Conservation (phyloP, 2,888 invertebrate genomes). For the Cryptus viduatorius region DNA sequence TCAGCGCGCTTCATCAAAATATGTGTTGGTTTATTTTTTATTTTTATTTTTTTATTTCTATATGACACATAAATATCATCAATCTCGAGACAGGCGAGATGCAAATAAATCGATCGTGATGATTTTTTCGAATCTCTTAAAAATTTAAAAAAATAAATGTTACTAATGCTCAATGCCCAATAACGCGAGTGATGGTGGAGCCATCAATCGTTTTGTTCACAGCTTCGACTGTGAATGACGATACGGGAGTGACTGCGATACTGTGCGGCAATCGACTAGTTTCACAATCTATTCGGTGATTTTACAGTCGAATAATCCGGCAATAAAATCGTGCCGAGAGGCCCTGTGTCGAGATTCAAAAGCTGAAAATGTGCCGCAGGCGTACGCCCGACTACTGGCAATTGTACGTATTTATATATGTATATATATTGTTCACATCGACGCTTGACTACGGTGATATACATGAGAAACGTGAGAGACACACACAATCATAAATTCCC, state of each 20-base stretch:
- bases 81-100: neutral
- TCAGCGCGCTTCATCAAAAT: neutral
- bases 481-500: conserved; percentile 31
- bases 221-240: neutral
- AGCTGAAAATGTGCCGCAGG: conserved; percentile 27
- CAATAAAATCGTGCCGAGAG: conserved; percentile 29
- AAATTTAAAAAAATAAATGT: neutral
- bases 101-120: neutral
- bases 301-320: conserved; percentile 42
- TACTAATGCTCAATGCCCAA: conserved; percentile 2
- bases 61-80: neutral
- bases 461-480: conserved; percentile 18
- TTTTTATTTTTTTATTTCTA: neutral
- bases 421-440: neutral
- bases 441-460: conserved; percentile 1
- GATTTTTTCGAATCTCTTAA: neutral
- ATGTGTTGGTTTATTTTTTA: neutral
- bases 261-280: conserved; percentile 16
- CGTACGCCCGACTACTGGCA: neutral
- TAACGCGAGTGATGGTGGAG: neutral
- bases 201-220: conserved; percentile 13
- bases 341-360: conserved; percentile 35
- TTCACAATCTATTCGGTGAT: conserved; percentile 35
- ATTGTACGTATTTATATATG: neutral
- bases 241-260: conserved; percentile 1